Base-by-base conservation (phyloP, 2,113 vertebrate genomes). In the Elaphurus davidianus region DNA sequence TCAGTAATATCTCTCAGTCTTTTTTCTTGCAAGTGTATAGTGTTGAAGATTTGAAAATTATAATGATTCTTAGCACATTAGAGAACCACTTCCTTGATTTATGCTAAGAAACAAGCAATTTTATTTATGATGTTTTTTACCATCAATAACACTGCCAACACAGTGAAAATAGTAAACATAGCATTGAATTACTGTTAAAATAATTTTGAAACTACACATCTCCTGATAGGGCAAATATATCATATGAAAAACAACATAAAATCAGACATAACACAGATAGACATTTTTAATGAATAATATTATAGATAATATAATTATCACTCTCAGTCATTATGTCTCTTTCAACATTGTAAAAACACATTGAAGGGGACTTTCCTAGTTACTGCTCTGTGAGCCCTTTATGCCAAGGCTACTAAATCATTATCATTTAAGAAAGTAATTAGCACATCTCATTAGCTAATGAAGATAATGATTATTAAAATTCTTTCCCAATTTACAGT, bases 341-440 rank as follows among this genome's bases (percentile, higher is more conserved):
- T 90, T 13, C 74, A 64, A 82, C 55, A 87, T 7, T 88, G 16
- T 81, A 45, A 64, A 94, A 94, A 91, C 27, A 96, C 33, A 36
- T 5, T 33, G 54, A 88, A 89, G 30, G 55, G 36, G 21, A 25
- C 5, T 52, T 28, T 25, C 36, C 82, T 97, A 19, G 40, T 86
- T 87, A 95, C 30, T 96, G 13, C 82, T 97, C 27, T 45, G 30
- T 78, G 21, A 94, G 28, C 27, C 43, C 47, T 94, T 86, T 90
- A 79, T 90, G 28, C 23, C 62, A 92, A 4, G 36, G 9, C 23
- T 88, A 92, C 74, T 97, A 97, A 98, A 97, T 97, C 97, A 98
- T 76, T 97, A 94, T 94, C 94, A 97, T 95, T 97, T 97, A 97
- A 95, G 64, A 60, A 90, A 62, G 96, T 97, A 98, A 98, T 98